Base-by-base conservation (phyloP, 2,113 vertebrate genomes). In the Hydropotes inermis region DNA sequence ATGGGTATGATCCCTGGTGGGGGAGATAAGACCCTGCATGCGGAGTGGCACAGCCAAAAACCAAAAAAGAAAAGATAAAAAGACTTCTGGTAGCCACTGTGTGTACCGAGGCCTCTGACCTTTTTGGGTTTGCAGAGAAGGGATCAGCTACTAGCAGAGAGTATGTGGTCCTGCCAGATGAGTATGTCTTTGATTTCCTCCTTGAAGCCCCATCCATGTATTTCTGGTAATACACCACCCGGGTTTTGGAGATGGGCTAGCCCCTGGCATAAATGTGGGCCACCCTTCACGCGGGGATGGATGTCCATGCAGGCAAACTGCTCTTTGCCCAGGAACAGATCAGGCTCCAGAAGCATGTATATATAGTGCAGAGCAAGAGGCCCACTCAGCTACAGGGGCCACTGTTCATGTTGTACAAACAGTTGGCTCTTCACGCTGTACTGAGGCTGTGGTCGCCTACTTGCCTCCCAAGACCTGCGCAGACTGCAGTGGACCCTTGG, bases 161-260 rank as follows among this genome's bases (percentile, higher is more conserved):
- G 6, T n/a, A 99, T 99, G 98, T 99, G 99, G 94, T 99, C 99
- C 39, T 99, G 99, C 98, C 99, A 99, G 98, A 99, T 99, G 94
- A 99, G 98, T 98, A 99, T 99, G 98, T 99, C 99, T 98, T 99
- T 99, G 98, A 99, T 99, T 96, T 99, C 99, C 97, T 99, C 99
- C 99, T 99, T 99, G 91, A 99, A 99, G 99, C 99, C 97, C 99
- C 99, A 94, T 99, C 99, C 93, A 99, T 99, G 98, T 99, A 99
- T 98, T 99, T 99, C 98, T 99, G 99, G 98, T 99, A 99, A 98
- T 99, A 99, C 91, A 99, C 99, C 94, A 99, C 99, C 98, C 99
- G 97, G 86, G 99, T 98, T 98, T 99, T 99, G 94, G 99, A 99
- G 98, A 99, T 99, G 85, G 99, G 98, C 97, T 99, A 99, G 97